phyloP scores from a whole-genome alignment of 2,888 invertebrate genomes.

The Nephrocerus scutellatus region DNA sequence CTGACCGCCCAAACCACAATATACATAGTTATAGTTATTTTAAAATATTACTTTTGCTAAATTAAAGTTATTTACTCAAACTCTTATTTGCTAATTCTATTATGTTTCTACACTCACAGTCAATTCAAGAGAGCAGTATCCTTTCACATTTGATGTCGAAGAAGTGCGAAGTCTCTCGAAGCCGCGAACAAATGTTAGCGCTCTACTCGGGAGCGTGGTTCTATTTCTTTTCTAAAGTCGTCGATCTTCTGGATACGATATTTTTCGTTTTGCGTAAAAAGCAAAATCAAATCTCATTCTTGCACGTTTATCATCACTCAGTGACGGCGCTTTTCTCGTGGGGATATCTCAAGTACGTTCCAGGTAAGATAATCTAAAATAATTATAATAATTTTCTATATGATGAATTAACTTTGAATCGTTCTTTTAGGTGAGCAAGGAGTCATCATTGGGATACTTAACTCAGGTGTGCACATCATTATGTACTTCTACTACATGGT shows the following conservation, averaged over 20 bases:
- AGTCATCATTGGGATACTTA: constrained; percentile 49
- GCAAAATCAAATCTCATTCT: constrained; percentile 76
- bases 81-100: not conserved
- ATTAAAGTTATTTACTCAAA: too few species aligned
- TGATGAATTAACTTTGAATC: too few species aligned
- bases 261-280: constrained; percentile 89
- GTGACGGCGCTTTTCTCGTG: constrained; percentile 73
- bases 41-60: too few species aligned
- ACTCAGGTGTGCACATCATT: constrained; percentile 50
- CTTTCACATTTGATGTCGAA: constrained; percentile 37
- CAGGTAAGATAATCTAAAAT: constrained; percentile 51
- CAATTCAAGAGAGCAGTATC: constrained; percentile 38
- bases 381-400: not conserved
- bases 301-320: constrained; percentile 85
- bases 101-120: constrained; percentile 22
- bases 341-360: constrained; percentile 71
- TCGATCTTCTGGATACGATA: constrained; percentile 71
- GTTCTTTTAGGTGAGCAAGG: constrained; percentile 50
- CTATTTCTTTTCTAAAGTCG: constrained; percentile 72
- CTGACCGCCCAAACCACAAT: too few species aligned
- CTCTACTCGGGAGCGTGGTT: constrained; percentile 60
- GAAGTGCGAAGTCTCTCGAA: constrained; percentile 40
- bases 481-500: constrained; percentile 53
- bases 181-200: constrained; percentile 49
- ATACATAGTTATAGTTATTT: too few species aligned